phyloP scores from a whole-genome alignment of 2,797 vertebrate species.

The Falco rusticolus region DNA sequence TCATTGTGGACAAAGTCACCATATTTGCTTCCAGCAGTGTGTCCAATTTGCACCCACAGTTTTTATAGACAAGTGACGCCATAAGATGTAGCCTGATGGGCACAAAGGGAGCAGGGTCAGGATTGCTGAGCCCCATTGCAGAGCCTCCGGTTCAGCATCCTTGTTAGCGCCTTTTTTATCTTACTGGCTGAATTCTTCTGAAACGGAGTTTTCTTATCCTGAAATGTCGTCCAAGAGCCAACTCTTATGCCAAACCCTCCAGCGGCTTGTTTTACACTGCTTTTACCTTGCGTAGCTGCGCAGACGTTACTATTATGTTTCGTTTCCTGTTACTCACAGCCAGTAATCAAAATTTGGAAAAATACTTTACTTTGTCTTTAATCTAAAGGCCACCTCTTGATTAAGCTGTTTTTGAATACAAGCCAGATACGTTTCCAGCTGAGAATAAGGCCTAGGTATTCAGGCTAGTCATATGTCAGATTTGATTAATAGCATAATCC shows the following conservation, averaged over 20 bases:
- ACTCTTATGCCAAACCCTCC: not conserved
- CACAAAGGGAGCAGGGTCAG: not conserved
- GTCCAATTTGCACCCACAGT: not conserved
- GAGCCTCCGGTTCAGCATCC: not conserved
- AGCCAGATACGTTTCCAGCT: not conserved
- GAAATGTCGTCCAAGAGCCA: not conserved
- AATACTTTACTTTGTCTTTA: not conserved
- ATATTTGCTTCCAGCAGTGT: not conserved
- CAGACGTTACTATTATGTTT: not conserved
- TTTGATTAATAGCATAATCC: conserved; percentile 32
- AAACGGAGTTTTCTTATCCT: not conserved
- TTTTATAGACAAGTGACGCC: not conserved
- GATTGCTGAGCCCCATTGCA: not conserved
- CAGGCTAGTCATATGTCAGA: not conserved
- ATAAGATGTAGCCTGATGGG: not conserved
- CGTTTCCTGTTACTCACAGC: not conserved
- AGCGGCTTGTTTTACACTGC: fast-evolving
- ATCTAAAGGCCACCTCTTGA: not conserved
- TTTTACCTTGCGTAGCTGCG: not conserved
- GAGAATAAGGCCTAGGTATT: not conserved
- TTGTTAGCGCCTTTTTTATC: not conserved
- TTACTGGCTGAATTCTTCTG: not conserved
- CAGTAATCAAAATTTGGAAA: not conserved
- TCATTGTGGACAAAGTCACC: not conserved
- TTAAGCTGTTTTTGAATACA: not conserved